Percentiles rank a stretch among this genome's conserved stretches.
phyloP scores from a whole-genome alignment of 2,113 vertebrate species.

The Macquaria australasica region DNA sequence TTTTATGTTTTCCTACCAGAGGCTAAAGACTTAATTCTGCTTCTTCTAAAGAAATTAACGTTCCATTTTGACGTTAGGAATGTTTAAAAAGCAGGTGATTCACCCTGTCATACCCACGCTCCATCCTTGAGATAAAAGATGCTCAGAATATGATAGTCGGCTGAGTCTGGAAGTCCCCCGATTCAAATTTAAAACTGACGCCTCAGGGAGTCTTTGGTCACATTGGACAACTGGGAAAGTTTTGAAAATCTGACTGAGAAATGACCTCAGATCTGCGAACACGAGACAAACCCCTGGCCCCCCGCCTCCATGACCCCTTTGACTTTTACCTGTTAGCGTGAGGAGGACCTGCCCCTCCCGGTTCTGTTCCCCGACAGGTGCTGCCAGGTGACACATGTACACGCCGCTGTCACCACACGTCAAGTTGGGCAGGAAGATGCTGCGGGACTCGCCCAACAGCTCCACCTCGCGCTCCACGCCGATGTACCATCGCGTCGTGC shows the following conservation, averaged over 20 bases:
- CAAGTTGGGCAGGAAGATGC: slow-evolving; percentile 69
- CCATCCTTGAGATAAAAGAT: no score
- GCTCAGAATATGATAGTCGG: no score
- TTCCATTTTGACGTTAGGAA: no score
- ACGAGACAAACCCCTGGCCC: not conserved
- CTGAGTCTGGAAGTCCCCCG: not conserved
- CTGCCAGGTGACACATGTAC: slow-evolving; percentile 77
- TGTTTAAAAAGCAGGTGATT: no score
- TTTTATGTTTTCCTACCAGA: no score
- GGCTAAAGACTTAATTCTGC: not conserved
- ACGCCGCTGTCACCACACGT: slow-evolving; percentile 58
- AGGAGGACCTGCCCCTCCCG: slow-evolving; percentile 63
- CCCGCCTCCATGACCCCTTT: not conserved
- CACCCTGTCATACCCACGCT: no score
- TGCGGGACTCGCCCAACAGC: slow-evolving; percentile 37
- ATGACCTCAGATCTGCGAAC: no score
- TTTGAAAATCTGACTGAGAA: not conserved
- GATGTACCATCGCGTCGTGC: slow-evolving; percentile 5
- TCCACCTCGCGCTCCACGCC: slow-evolving; percentile 32
- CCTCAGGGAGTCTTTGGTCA: not conserved
- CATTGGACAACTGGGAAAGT: not conserved
- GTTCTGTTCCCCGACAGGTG: slow-evolving; percentile 80
- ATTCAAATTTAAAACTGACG: not conserved
- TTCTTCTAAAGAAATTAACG: not conserved
- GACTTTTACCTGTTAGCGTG: slow-evolving; percentile 65